These are phyloP conservation scores for Mobula birostris DNA, from an alignment of 2,113 vertebrate species.

Conservation along the genomic window DNA sequence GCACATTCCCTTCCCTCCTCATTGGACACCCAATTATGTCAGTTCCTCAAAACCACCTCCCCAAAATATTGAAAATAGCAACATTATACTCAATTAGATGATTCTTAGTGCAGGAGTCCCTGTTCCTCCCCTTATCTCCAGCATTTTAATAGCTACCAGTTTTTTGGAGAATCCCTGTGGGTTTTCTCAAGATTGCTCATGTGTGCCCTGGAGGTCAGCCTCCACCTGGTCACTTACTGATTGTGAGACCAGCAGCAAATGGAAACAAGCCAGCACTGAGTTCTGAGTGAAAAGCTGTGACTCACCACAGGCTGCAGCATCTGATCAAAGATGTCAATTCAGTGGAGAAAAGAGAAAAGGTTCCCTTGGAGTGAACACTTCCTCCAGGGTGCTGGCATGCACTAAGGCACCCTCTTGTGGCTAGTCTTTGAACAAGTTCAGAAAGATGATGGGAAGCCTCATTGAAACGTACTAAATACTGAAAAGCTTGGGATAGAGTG, in stretches of 20 bases:
- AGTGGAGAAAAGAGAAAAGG: background rate
- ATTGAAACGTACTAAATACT: too few relatives aligned
- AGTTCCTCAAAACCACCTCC: background rate
- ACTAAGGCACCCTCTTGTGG: background rate
- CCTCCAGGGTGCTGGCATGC: background rate
- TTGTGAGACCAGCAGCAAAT: background rate
- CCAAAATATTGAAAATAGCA: background rate
- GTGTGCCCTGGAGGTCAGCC: background rate
- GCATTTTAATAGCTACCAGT: background rate
- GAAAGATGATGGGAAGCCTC: too few relatives aligned
- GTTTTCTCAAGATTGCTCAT: background rate
- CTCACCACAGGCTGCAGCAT: background rate
- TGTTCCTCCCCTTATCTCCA: background rate
- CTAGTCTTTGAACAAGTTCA: background rate
- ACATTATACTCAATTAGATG: background rate
- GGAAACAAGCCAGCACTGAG: background rate
- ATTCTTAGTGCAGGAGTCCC: background rate
- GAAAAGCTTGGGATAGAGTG: too few relatives aligned
- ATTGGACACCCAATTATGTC: background rate
- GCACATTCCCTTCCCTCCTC: background rate
- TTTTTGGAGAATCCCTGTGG: background rate
- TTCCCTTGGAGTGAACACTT: background rate
- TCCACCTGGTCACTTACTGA: background rate
- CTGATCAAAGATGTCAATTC: background rate
- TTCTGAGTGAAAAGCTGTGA: background rate